Conservation (phyloP, 2,797 vertebrate genomes). For the Pipistrellus pipistrellus region DNA sequence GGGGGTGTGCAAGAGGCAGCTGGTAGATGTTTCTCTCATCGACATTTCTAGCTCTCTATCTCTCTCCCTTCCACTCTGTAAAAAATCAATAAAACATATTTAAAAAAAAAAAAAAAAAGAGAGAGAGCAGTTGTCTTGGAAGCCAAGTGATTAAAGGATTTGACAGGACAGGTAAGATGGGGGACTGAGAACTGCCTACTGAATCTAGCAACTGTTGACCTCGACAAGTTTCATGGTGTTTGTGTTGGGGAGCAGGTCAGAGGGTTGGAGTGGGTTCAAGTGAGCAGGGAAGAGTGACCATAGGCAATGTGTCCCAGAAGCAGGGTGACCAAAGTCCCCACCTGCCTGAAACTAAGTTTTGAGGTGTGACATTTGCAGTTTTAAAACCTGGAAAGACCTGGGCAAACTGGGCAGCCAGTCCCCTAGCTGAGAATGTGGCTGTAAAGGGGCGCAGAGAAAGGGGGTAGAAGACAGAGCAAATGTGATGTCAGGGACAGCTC, state of each 20-base stretch:
- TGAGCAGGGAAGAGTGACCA: neutral
- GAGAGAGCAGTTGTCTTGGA: neutral
- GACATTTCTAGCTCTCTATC: no score
- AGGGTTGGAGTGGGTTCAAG: neutral
- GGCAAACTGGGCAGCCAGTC: neutral
- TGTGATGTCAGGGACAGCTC: neutral
- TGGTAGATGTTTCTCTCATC: no score
- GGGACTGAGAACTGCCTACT: neutral
- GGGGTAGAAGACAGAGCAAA: neutral
- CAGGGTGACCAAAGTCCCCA: fast-evolving
- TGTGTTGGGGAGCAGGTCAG: neutral
- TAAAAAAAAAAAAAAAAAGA: no score
- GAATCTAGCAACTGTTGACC: neutral
- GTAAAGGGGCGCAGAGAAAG: neutral
- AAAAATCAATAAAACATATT: no score
- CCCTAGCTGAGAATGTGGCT: neutral
- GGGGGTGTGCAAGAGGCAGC: no score
- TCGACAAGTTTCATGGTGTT: neutral
- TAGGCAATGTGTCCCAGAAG: neutral
- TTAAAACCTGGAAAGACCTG: neutral
- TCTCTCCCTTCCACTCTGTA: no score
- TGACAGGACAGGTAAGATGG: neutral
- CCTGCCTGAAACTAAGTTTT: neutral
- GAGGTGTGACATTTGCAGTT: neutral
- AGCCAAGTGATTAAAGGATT: neutral